phyloP scores from a whole-genome alignment of 2,888 invertebrate species.

The Limenitis arthemis region DNA sequence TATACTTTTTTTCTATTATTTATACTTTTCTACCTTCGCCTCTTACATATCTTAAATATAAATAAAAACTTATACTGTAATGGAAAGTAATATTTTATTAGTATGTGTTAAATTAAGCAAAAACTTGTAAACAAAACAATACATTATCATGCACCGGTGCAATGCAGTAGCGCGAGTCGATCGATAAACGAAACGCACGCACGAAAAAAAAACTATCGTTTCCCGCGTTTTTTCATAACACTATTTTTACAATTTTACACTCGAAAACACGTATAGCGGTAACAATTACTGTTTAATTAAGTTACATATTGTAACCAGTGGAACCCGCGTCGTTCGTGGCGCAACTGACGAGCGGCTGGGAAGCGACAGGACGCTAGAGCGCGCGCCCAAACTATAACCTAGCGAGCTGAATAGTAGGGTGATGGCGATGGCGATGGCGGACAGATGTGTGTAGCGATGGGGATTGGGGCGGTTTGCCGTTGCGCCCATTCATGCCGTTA shows the following conservation, averaged over 20 bases:
- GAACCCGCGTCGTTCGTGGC: constrained; percentile 51
- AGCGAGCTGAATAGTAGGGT: constrained; percentile 57
- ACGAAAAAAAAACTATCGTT: constrained; percentile 31
- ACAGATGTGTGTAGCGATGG: constrained; percentile 34
- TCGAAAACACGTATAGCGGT: constrained; percentile 6
- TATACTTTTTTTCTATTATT: no score
- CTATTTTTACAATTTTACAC: constrained; percentile 3
- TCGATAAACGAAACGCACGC: constrained; percentile 52
- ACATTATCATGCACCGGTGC: constrained; percentile 48
- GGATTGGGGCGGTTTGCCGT: constrained; percentile 41
- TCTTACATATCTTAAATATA: no score
- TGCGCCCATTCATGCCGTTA: constrained; percentile 49
- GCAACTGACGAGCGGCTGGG: constrained; percentile 43
- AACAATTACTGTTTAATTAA: constrained; percentile 11
- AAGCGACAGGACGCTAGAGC: constrained; percentile 51
- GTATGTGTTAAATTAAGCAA: constrained; percentile 29
- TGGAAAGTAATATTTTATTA: not conserved
- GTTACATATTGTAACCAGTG: constrained; percentile 16
- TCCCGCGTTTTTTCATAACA: constrained; percentile 50
- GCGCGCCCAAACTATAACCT: constrained; percentile 63
- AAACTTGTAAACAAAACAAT: constrained; percentile 49
- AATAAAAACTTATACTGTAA: no score
- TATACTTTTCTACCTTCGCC: no score
- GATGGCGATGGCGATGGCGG: constrained; percentile 36
- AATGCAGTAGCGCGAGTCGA: constrained; percentile 47